Evolutionary conservation across 2,113 vertebrate species (phyloP).

Genomic region (Cettia cetti): DNA sequence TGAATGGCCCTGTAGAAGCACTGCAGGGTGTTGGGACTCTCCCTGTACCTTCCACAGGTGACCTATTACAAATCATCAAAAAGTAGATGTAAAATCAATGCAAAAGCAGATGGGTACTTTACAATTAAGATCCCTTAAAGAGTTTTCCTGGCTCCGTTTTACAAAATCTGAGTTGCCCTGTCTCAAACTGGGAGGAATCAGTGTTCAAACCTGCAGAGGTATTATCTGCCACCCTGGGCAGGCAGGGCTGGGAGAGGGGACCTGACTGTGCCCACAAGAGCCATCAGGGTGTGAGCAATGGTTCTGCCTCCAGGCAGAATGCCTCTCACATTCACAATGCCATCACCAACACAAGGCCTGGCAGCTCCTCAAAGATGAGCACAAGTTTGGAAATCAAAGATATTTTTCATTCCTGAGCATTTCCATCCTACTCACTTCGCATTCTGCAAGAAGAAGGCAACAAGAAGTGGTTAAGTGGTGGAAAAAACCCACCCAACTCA

Average conservation of each 20-base stretch:
- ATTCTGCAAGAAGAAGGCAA: not conserved
- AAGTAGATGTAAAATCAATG: not conserved
- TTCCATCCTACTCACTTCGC: not conserved
- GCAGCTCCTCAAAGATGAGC: not conserved
- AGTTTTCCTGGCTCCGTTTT: slow-evolving; percentile 43
- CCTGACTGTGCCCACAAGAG: not conserved
- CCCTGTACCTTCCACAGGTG: not conserved
- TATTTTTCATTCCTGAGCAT: not conserved
- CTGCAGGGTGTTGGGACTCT: rapidly evolving
- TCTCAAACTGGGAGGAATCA: slow-evolving; percentile 1
- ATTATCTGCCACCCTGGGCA: not conserved
- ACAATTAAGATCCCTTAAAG: not conserved
- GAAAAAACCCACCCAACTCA: not conserved
- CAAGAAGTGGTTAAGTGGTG: not conserved
- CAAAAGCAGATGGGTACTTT: not conserved
- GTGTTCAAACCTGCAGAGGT: not conserved
- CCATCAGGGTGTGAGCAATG: rapidly evolving
- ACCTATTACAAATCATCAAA: not conserved
- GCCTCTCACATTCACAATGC: not conserved
- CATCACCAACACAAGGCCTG: not conserved
- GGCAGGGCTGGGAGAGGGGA: not conserved
- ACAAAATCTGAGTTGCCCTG: not conserved
- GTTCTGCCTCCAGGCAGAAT: not conserved
- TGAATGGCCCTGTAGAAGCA: not conserved
- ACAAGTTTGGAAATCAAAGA: not conserved